phyloP scores from a whole-genome alignment of 2,113 vertebrate species.

The Lamprologus tigripictilis region DNA sequence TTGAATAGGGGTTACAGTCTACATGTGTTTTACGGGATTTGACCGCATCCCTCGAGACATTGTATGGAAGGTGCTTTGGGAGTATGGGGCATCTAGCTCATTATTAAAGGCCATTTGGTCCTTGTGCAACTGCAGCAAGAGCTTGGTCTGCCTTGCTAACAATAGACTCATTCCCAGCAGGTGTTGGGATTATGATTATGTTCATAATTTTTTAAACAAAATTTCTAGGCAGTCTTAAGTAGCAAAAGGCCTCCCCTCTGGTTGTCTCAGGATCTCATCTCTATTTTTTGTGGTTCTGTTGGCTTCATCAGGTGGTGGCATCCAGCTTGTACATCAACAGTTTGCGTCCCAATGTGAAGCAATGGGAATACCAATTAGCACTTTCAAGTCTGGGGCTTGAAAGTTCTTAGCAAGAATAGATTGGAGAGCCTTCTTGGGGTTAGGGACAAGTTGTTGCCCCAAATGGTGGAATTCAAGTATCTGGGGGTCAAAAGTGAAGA shows the following conservation, averaged over 20 bases:
- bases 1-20: neutral
- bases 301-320: neutral
- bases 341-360: neutral
- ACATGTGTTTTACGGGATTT: neutral
- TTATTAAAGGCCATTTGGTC: neutral
- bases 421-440: neutral
- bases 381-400: neutral
- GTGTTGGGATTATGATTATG: neutral
- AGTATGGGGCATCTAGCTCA: neutral
- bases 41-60: neutral
- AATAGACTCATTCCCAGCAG: neutral
- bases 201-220: neutral
- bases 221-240: neutral
- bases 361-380: neutral
- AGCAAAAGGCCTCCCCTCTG: neutral
- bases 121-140: neutral
- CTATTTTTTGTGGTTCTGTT: neutral
- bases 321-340: neutral
- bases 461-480: neutral
- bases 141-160: neutral
- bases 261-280: neutral
- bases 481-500: neutral
- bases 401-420: neutral
- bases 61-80: neutral
- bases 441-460: neutral